Conservation (phyloP, 2,888 invertebrate species). For the Euplagia quadripunctaria region DNA sequence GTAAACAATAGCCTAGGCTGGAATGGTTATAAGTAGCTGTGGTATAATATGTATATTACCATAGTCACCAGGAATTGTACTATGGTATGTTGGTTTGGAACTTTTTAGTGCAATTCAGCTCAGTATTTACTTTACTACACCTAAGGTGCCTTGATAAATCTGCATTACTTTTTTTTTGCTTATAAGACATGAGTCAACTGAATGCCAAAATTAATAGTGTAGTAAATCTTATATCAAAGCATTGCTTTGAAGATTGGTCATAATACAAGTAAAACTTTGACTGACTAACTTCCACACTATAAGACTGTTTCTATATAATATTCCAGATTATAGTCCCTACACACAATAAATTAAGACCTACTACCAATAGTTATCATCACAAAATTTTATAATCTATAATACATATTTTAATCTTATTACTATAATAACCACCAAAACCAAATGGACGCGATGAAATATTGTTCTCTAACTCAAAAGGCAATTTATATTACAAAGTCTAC, state of each 20-base stretch:
- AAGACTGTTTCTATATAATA: constrained; percentile 28
- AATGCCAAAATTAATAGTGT: neutral
- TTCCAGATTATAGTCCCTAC: constrained; percentile 33
- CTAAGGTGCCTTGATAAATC: neutral
- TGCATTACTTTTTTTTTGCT: neutral
- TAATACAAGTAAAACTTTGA: neutral
- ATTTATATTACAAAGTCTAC: constrained; percentile 59
- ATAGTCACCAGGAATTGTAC: neutral
- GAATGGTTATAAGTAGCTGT: neutral
- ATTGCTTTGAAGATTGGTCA: neutral
- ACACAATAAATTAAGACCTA: constrained; percentile 34
- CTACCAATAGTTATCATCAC: constrained; percentile 46
- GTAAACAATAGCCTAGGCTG: neutral
- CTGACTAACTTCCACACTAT: constrained; percentile 3
- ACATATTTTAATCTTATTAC: constrained; percentile 53
- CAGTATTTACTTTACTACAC: neutral
- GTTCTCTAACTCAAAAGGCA: constrained; percentile 68
- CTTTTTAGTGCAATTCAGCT: neutral
- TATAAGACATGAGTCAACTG: neutral
- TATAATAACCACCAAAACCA: constrained; percentile 71
- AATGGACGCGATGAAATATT: constrained; percentile 80
- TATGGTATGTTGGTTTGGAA: neutral
- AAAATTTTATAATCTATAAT: constrained; percentile 44
- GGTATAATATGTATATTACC: neutral
- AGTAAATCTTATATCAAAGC: neutral